Percentiles rank a stretch among this genome's conserved stretches.
phyloP scores from a whole-genome alignment of 53 echinoderm and acorn worm genomes.

The Paelopatides confundens region DNA sequence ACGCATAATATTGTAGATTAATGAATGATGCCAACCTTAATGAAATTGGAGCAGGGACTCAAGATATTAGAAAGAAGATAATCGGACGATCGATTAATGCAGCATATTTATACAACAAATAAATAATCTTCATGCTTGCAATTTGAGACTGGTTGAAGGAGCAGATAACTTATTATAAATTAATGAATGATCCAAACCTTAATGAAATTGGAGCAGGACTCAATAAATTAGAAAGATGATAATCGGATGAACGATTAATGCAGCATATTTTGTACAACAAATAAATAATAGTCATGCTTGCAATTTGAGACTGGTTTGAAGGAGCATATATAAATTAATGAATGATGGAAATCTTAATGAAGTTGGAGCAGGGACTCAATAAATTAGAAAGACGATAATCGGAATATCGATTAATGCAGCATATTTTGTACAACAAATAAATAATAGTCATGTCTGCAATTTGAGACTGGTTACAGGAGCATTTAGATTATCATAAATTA shows the following conservation, averaged over 20 bases:
- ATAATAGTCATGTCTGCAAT: background rate
- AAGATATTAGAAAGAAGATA: slow-evolving; percentile 74
- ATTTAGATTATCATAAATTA: too few relatives aligned
- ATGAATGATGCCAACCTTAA: too few relatives aligned
- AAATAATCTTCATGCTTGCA: background rate
- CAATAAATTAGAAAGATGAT: slow-evolving; percentile 82
- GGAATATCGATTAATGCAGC: slow-evolving; percentile 61
- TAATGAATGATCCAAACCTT: slow-evolving; percentile 94
- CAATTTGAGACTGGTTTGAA: too few relatives aligned
- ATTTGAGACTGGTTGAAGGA: too few relatives aligned
- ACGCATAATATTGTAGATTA: too few relatives aligned
- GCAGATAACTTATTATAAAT: too few relatives aligned
- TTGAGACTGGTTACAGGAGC: too few relatives aligned
- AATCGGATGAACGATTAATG: slow-evolving; percentile 72
- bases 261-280: background rate
- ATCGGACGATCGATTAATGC: slow-evolving; percentile 61
- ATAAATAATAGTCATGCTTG: background rate
- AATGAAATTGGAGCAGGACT: slow-evolving; percentile 93
- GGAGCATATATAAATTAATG: too few relatives aligned
- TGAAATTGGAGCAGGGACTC: too few relatives aligned
- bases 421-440: background rate
- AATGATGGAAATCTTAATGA: too few relatives aligned
- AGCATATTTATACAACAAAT: background rate
- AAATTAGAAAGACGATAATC: slow-evolving; percentile 82
- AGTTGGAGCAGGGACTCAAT: slow-evolving; percentile 88